Evolutionary conservation across 2,888 invertebrate species (phyloP), one percentile per base, ranked within the genome.

Genomic region (Caenorhabditis virilis): DNA sequence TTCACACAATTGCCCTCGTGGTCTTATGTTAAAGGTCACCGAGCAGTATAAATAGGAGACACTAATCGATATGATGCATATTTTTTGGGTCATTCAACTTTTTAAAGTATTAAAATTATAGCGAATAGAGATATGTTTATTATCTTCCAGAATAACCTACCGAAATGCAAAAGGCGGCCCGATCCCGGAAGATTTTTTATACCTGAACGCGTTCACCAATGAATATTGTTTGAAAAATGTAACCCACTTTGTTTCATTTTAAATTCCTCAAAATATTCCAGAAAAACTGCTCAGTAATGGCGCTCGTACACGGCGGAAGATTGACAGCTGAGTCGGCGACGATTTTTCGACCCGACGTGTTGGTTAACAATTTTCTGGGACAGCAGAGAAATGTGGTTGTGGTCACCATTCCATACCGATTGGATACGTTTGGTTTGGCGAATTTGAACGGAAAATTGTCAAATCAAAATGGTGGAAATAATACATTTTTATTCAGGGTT

Each of bases 221-320:
- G 1, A 45, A 16, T 45, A 35, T 20, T 66, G 66, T 18, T 20
- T 66, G 6, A 36, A 56, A 23, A 48, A 57, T 49, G n/a, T n/a
- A n/a, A n/a, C n/a, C n/a, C 11, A 20, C 4, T 22, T 26, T 6
- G 9, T 38, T 11, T 25, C 20, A 11, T 2, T 23, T 26, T 4
- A 11, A 22, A 9, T 3, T 38, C 6, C 16, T n/a, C 2, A 2
- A 16, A 22, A 15, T 33, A 13, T 25, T 57, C 16, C 38, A 70
- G 69, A 63, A 60, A 9, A 58, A 55, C n/a, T 70, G 70, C 30
- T 49, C 70, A 30, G 59, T 70, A 9, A 54, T 70, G 57, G 63
- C 57, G 9, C 60, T 46, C 15, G 15, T 70, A 18, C 70, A 66
- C 27, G 66, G 70, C 2, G 70, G 70, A 38, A 42, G 38, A n/a